Base-by-base conservation (phyloP, 2,113 vertebrate genomes). In the Myrmophylax atrothorax region DNA sequence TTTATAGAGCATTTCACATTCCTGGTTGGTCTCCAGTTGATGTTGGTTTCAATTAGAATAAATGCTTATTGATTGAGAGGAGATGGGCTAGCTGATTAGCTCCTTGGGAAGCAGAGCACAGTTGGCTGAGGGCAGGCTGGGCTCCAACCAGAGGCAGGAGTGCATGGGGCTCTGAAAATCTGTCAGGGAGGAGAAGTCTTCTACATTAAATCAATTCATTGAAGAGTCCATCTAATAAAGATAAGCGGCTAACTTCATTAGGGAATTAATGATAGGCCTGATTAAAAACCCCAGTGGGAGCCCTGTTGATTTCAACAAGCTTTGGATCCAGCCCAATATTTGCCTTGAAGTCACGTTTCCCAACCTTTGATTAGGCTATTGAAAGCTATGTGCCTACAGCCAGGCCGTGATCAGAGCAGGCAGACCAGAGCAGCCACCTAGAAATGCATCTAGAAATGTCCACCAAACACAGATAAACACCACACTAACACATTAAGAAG, bases 31-130 rank as follows among this genome's bases (percentile, higher is more conserved):
- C 82, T 89, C 87, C 92, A 95, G 89, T 83, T 14, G 31, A 90
- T 87, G 95, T 55, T 84, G 91, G 84, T 74, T 97, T 97, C 96
- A 97, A 93, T 97, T 97, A 96, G 90, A 89, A 94, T 92, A 96
- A 97, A 92, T 68, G 91, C 50, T 86, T 96, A 95, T 94, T 95
- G 93, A 97, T 60, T 93, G 91, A 89, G 80, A 47, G 83, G 94
- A 81, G 88, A 92, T 78, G 83, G 87, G 72, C 78, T 1, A 5
- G 78, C 88, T 92, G 88, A 94, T 96, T 76, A 90, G 79, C 87
- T 93, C 74, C 83, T 93, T 52, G 70, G 94, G 83, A 97, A 93
- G 91, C 26, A 4, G 46, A 80, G 87, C 72, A 86, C 6, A 16
- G n/a, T 12, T 75, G 84, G 79, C 72, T 40, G 64, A n/a, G 79